Percentiles rank a stretch among this genome's conserved stretches.
Conservation (phyloP, 2,113 vertebrate genomes). For the Oceanodroma tethys region DNA sequence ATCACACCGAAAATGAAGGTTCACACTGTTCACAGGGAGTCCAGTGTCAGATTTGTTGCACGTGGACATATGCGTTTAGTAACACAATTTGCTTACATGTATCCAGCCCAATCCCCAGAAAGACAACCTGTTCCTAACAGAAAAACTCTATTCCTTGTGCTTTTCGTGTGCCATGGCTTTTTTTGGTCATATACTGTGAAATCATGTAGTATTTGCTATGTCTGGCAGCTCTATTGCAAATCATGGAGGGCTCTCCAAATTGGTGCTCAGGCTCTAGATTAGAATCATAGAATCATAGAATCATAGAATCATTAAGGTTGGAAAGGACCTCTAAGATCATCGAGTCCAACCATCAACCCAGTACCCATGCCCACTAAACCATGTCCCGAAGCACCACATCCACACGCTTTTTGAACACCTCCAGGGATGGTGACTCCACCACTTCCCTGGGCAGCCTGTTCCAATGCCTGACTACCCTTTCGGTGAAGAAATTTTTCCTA, state of each 20-base stretch:
- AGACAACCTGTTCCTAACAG: neutral
- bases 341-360: too few relatives aligned
- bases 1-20: rapidly evolving
- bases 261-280: neutral
- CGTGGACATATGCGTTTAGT: neutral
- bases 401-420: too few relatives aligned
- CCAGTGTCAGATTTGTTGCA: neutral
- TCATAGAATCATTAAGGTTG: too few relatives aligned
- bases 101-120: neutral
- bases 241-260: neutral
- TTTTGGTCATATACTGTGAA: neutral
- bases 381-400: too few relatives aligned
- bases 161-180: neutral
- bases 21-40: neutral
- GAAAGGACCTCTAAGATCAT: too few relatives aligned
- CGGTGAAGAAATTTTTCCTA: too few relatives aligned
- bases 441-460: too few relatives aligned
- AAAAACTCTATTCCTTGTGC: neutral
- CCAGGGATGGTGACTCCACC: too few relatives aligned
- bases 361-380: too few relatives aligned
- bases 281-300: too few relatives aligned
- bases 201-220: neutral
- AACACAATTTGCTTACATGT: neutral
- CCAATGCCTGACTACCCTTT: too few relatives aligned
- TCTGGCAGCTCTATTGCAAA: neutral